Base-by-base conservation (phyloP, 2,888 invertebrate genomes). In the Phrixothrix hirtus region DNA sequence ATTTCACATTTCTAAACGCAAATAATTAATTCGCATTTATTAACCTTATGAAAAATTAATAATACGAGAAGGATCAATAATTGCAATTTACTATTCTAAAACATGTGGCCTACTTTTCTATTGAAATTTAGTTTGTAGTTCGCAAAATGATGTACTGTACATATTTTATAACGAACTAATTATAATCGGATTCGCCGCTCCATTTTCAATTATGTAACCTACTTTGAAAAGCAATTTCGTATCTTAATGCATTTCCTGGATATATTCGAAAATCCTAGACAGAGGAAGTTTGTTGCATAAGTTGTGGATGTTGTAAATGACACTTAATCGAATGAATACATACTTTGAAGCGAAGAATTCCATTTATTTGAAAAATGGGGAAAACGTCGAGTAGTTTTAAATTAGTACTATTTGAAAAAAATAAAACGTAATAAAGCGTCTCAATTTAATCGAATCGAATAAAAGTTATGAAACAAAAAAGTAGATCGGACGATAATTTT, bases 211-310 rank as follows among this genome's bases (percentile, higher is more conserved):
- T 21, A 21, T 5, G 7, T 7, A 30, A 30, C 30, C 30, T 30
- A 30, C 4, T 30, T 11, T 9, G 10, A n/a, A 30, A 11, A 10
- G 38, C 46, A 38, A 46, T 46, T 46, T 29, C 30, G 9, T 36
- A 32, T 35, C 27, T 17, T 17, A 45, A 44, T 45, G 51, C 51
- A 51, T 45, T 41, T 29, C 44, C 13, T 15, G 51, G 15, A 39
- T 21, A 48, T 42, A 42, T 42, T 27, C 41, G n/a, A 47, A 38
- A 21, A 25, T 47, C 13, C 51, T 30, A 51, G 50, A 59, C 57
- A 57, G 52, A 52, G 49, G 59, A 57, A 59, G 50, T 55, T 54
- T 43, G 32, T 49, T 49, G 49, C 52, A 57, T 57, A 49, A 46
- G 42, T 55, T 56, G 38, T 37, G 27, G 47, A 50, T 54, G 53